A percentile compares a stretch with the other conserved stretches of the same genome.
These are phyloP conservation scores for Falco biarmicus DNA, from an alignment of 2,797 vertebrate species.

Conservation along the genomic window DNA sequence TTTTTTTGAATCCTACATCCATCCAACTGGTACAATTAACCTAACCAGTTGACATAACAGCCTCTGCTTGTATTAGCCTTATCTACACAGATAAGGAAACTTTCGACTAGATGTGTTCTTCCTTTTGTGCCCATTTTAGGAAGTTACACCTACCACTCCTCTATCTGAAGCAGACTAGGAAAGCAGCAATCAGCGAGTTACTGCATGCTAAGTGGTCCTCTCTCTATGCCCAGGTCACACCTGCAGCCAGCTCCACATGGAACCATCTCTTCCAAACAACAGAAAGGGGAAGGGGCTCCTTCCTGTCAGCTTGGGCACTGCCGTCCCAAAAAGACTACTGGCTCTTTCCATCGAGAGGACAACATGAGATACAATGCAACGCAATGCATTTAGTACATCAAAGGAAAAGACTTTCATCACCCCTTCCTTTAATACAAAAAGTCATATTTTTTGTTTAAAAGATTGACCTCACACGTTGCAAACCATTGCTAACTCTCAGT, in stretches of 20 bases:
- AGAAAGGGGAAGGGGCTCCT: background rate
- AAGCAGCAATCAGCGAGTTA: background rate
- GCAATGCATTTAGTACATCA: background rate
- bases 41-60: background rate
- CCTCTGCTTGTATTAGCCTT: background rate
- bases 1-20: background rate
- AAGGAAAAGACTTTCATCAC: background rate
- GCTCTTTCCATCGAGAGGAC: background rate
- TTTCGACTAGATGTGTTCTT: background rate
- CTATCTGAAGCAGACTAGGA: background rate
- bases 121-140: rapidly evolving
- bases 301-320: background rate
- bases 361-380: rapidly evolving
- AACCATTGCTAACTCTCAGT: rapidly evolving
- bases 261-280: background rate
- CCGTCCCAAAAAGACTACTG: background rate
- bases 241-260: background rate
- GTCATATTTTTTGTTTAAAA: background rate
- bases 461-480: background rate
- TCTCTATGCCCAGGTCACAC: background rate
- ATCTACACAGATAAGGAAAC: background rate
- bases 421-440: background rate
- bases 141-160: background rate
- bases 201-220: background rate
- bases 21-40: background rate